phyloP scores from a whole-genome alignment of 1,140 invertebrate species.

The Bacillus rossius region DNA sequence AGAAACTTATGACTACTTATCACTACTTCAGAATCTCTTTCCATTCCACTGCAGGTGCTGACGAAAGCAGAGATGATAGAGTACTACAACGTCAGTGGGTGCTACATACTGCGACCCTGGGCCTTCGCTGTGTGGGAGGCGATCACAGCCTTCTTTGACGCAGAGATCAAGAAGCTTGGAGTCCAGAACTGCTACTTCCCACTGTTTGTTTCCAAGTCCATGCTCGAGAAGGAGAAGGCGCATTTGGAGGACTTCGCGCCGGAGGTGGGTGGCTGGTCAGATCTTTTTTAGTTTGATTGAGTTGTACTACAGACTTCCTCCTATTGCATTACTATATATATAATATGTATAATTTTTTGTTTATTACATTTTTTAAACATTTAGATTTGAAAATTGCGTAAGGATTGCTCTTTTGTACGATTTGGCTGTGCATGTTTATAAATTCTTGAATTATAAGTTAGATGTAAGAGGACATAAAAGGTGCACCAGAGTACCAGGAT shows the following conservation, averaged over 20 bases:
- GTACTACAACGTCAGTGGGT: conserved; percentile 99
- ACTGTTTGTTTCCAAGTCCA: conserved; percentile 90
- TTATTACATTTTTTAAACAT: too few species aligned
- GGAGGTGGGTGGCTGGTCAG: conserved; percentile 55
- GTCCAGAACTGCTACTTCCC: conserved; percentile 99
- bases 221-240: conserved; percentile 91
- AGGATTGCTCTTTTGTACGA: too few species aligned
- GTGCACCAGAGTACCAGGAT: too few species aligned
- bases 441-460: too few species aligned
- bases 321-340: too few species aligned
- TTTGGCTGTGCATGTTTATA: too few species aligned
- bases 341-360: too few species aligned
- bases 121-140: conserved; percentile 94
- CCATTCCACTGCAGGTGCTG: conserved; percentile 56
- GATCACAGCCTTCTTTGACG: conserved; percentile 87
- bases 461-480: too few species aligned
- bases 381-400: too few species aligned
- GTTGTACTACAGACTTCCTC: background rate
- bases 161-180: conserved; percentile 85
- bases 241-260: conserved; percentile 99
- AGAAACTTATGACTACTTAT: too few species aligned
- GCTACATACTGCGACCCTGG: conserved; percentile 97
- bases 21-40: too few species aligned
- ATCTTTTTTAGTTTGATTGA: background rate
- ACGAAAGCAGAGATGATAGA: conserved; percentile 98